Evolutionary conservation across 2,888 invertebrate genomes (phyloP), one percentile per base, ranked within the genome.

Genomic region (Pimpla rufipes): DNA sequence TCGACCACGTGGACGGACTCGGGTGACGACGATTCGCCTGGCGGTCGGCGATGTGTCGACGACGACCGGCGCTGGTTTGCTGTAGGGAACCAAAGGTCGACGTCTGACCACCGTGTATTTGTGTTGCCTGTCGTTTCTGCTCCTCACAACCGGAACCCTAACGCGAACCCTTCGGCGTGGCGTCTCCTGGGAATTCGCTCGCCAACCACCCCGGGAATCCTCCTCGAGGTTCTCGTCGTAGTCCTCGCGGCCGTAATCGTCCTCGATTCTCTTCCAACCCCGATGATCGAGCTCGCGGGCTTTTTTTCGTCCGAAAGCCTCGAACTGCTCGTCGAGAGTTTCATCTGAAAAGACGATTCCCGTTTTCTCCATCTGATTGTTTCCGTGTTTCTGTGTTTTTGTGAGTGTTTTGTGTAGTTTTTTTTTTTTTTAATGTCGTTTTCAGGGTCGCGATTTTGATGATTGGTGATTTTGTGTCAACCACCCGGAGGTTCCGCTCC

Each of bases 51-150:
- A 78, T 18, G 86, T 40, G 1, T 57, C 68, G 45, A 71, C 70
- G 45, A 71, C 70, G 8, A 52, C 50, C 10, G 81, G 79, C 37
- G 79, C 37, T 74, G 87, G 82, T 82, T 85, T 85, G 10, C 88
- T 89, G 40, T 88, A 89, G 4, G 90, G 84, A 6, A 86, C 79
- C 0, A 93, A 52, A 0, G 93, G 93, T 64, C 93, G 88, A 4
- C 92, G 90, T 76, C 91, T 88, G 3, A 93, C 92, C 23, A 93
- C 91, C 0, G 93, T 93, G 11, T 90, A 81, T 42, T 92, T 92
- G 64, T 93, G 92, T 23, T 91, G 91, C 16, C 87, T 88, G 6
- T 88, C 89, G 42, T 80, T 87, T 85, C 90, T 90, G 47, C 85
- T 88, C 16, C 84, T 89, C 35, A 90, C 87, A 2, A 93, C 89